Evolutionary conservation across 2,797 vertebrate species (phyloP), one percentile per base, ranked within the genome.

Genomic region (Megalops cyprinoides): DNA sequence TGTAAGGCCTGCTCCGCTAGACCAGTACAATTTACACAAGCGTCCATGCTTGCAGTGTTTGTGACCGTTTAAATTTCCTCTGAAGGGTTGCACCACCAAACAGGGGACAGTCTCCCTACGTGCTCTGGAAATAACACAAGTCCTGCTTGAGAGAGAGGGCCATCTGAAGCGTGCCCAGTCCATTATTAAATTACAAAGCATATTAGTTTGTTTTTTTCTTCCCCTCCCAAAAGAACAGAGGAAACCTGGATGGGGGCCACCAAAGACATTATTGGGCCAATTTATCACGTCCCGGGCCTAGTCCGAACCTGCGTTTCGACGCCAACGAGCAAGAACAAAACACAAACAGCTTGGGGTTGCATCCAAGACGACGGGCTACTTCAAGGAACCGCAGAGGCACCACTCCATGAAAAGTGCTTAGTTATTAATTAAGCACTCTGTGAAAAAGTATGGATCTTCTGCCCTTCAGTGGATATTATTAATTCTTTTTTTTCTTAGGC

Each of bases 211-310:
- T 78, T 75, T 80, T 65, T 60, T n/a, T n/a, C n/a, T n/a, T n/a
- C n/a, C n/a, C 76, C 74, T 81, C 78, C 56, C 65, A 81, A 85
- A 82, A 73, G 46, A 51, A 81, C 77, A 79, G 76, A 34, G 46
- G 80, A 82, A 77, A 79, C 58, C 39, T 58, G 44, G 75, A 75
- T 69, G 49, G 3, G 31, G 51, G 76, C 83, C 86, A 87, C 80
- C 44, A 80, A 60, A 67, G 76, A 83, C 81, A 82, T 85, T 85
- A 87, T 86, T 84, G 82, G 82, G 81, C 46, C 79, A 79, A 89
- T 85, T 81, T 79, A 77, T 89, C 88, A 82, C 78, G 79, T 81
- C 74, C 77, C 55, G 69, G 76, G 78, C 77, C 73, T 67, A 77
- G 77, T 69, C 74, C 82, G 82, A 84, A 81, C 71, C 75, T 46